These are phyloP conservation scores for Cantharis nigra DNA, from an alignment of 2,888 invertebrate species.

Conservation along the genomic window DNA sequence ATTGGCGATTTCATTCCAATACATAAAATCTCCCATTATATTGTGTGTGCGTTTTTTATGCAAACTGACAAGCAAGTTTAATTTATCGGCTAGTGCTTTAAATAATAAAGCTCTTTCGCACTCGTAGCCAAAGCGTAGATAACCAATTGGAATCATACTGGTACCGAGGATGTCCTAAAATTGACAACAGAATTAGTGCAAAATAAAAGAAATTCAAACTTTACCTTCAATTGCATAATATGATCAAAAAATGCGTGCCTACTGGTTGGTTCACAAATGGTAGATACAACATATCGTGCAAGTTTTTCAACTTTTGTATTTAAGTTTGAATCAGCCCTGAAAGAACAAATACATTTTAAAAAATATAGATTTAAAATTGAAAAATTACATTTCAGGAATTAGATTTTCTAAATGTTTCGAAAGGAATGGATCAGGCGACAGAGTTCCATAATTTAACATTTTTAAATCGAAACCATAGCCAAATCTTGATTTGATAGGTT, in stretches of 20 bases:
- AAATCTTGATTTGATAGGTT: no score
- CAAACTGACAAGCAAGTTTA: constrained; percentile 57
- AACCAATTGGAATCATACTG: constrained; percentile 58
- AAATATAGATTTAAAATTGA: no score
- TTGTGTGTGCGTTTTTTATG: constrained; percentile 46
- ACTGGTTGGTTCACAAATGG: no score
- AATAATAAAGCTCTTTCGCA: constrained; percentile 60
- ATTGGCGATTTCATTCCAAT: constrained; percentile 50
- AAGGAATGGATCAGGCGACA: not conserved
- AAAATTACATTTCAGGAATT: not conserved
- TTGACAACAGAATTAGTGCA: not conserved
- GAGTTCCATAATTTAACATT: not conserved
- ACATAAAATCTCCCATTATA: constrained; percentile 12
- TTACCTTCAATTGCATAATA: no score
- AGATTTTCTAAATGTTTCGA: not conserved
- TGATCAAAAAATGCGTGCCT: no score
- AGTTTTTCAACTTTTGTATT: no score
- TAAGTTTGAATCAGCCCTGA: no score
- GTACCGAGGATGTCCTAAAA: constrained; percentile 44
- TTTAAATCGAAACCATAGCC: not conserved
- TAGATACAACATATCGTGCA: no score
- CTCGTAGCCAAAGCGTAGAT: constrained; percentile 56
- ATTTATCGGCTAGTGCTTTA: constrained; percentile 60
- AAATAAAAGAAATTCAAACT: no score
- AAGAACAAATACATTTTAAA: no score